Base-by-base conservation (phyloP, 2,113 vertebrate species). In the Noctilio leporinus region DNA sequence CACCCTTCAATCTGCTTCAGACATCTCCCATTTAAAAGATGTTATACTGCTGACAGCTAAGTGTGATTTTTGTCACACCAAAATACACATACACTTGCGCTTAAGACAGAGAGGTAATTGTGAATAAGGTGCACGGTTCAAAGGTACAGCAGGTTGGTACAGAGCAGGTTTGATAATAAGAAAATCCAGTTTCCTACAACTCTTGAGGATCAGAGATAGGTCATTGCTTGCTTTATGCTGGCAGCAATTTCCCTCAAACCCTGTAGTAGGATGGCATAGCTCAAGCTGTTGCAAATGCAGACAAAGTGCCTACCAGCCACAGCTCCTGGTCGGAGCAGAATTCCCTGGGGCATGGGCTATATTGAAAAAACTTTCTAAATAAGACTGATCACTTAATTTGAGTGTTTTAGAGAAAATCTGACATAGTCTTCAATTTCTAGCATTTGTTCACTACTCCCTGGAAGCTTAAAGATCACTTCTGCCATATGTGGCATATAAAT, bases 161-260 rank as follows among this genome's bases (percentile, higher is more conserved):
- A 97, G 97, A 98, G 97, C 98, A 98, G 98, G 97, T 98, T 98
- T 98, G 98, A 99, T 99, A 99, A 99, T 99, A 98, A 99, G 98
- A 98, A 98, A 98, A 98, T 98, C 98, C 96, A 97, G 98, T 98
- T 98, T 98, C 98, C 98, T 98, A 97, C 96, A 98, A 98, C 98
- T 99, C 98, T 98, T 98, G 97, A 98, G 97, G 98, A 97, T 97
- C 64, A 67, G 98, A 98, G 97, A 98, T 98, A 98, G 97, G 97
- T 98, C 99, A 98, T 98, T 98, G 98, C 98, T 99, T 98, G 98
- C 98, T 98, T 98, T 99, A 98, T 98, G 98, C 98, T 99, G 98
- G 98, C 98, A 99, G 98, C 98, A 99, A 99, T 99, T 99, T 99
- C 98, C 98, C 98, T 98, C n/a, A 98, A 99, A 97, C 98, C 98